Conservation (phyloP, 1,140 invertebrate genomes). For the Mamestra configurata region DNA sequence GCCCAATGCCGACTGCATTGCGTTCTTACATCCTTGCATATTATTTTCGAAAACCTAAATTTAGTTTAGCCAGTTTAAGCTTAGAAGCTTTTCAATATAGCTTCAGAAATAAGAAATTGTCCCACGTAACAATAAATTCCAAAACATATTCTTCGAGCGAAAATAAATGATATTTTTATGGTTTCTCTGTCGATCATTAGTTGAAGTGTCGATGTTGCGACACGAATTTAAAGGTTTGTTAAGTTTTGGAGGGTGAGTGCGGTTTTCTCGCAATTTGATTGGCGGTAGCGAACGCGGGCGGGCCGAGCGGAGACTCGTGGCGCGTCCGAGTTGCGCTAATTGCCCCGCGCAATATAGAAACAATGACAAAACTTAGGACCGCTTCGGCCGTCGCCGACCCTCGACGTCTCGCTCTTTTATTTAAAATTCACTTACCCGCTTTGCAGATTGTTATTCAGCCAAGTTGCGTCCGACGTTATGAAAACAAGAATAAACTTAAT, state of each 20-base stretch:
- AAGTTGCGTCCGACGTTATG: slow-evolving; percentile 77
- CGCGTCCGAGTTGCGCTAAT: slow-evolving; percentile 81
- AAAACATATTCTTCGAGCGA: neutral
- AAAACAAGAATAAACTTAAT: slow-evolving; percentile 83
- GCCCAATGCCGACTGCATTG: no score
- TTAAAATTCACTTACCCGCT: slow-evolving; percentile 85
- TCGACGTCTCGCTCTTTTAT: slow-evolving; percentile 83
- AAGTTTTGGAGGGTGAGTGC: slow-evolving; percentile 70
- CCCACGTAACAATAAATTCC: neutral
- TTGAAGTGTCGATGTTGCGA: slow-evolving; percentile 78
- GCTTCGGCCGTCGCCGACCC: slow-evolving; percentile 70
- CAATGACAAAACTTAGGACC: slow-evolving; percentile 85
- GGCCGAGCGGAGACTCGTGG: slow-evolving; percentile 65
- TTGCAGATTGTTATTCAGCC: slow-evolving; percentile 83
- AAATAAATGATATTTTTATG: slow-evolving; percentile 46
- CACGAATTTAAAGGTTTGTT: slow-evolving; percentile 73
- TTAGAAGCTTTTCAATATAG: no score
- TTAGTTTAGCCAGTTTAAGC: no score
- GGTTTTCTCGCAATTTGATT: slow-evolving; percentile 81
- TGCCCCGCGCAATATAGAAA: slow-evolving; percentile 86
- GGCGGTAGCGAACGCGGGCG: slow-evolving; percentile 64
- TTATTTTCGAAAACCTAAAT: no score
- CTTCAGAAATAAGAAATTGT: neutral
- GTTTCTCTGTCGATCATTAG: slow-evolving; percentile 69
- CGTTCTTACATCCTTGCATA: no score